Base-by-base conservation (phyloP, 2,888 invertebrate genomes). In the Leptopilina myrica region DNA sequence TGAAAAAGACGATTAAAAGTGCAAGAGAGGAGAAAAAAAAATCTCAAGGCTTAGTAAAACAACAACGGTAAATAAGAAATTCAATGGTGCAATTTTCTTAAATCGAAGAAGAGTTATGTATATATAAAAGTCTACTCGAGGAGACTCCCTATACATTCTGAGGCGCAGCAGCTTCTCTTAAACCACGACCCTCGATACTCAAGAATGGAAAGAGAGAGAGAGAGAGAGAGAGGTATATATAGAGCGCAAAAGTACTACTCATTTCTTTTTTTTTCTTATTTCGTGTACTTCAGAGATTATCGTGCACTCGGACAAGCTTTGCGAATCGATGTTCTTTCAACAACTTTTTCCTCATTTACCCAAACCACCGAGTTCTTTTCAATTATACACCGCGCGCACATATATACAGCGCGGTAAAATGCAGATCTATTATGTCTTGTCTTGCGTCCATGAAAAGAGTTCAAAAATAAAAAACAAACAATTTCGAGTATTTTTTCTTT, bases 81-180 rank as follows among this genome's bases (percentile, higher is more conserved):
- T 87, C 85, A 87, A 80, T 81, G 80, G 77, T 81, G 87, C 81
- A 90, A 90, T 89, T 90, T 90, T 90, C 90, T 90, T 90, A 89
- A 87, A 84, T 53, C 49, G 59, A 33, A 53, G 53, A 26, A 73
- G 56, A 73, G 33, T 33, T 33, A 33, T 33, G 33, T 33, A 33
- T 33, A 20, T 20, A 33, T 33, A 33, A 33, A 33, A 33, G 33
- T 33, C 3, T 33, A 20, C 56, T 33, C 40, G 67, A 67, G 33
- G 33, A 49, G 43, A 9, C 56, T n/a, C 53, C 56, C 66, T 15
- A 15, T 56, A 8, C 40, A 56, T 53, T 73, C n/a, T 56, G 7
- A 43, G 43, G 9, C n/a, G 5, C 40, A 59, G 5, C 40, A 59
- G 53, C 9, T 26, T 73, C 53, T 59, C 73, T 73, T 73, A 73